A percentile compares a stretch with the other conserved stretches of the same genome.
These are phyloP conservation scores for Drosophila biarmipes DNA, from an alignment of 1,140 invertebrate genomes.

Conservation along the genomic window DNA sequence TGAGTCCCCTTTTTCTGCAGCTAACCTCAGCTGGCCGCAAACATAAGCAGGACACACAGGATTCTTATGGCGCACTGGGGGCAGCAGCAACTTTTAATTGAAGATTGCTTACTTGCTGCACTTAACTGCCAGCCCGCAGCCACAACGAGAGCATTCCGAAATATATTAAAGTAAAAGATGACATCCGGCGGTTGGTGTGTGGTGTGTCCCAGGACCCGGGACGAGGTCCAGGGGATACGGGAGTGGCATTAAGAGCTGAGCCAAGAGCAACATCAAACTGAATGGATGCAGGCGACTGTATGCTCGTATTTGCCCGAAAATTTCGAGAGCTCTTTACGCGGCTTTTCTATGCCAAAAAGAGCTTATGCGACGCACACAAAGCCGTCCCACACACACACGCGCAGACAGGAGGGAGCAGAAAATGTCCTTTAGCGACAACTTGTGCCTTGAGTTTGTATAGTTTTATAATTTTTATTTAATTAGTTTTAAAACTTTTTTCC, in stretches of 20 bases:
- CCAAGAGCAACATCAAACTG: slow-evolving; percentile 54
- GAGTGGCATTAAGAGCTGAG: slow-evolving; percentile 50
- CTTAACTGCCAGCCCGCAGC: slow-evolving; percentile 32
- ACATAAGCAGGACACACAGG: slow-evolving; percentile 21
- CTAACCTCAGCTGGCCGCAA: slow-evolving; percentile 28
- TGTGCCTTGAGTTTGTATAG: slow-evolving; percentile 76
- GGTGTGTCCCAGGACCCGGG: slow-evolving; percentile 6
- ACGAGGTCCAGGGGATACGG: neutral
- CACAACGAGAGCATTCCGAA: slow-evolving; percentile 41
- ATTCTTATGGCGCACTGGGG: slow-evolving; percentile 5
- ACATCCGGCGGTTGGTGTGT: slow-evolving; percentile 49
- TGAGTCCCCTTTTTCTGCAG: neutral
- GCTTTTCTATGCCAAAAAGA: slow-evolving; percentile 49
- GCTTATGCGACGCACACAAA: slow-evolving; percentile 50
- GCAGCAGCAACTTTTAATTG: slow-evolving; percentile 73
- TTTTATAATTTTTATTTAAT: slow-evolving; percentile 84
- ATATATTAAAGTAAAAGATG: slow-evolving; percentile 72
- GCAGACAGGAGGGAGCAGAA: slow-evolving; percentile 17
- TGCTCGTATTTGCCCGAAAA: slow-evolving; percentile 69
- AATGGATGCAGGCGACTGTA: slow-evolving; percentile 71
- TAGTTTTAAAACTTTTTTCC: slow-evolving; percentile 80
- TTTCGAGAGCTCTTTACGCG: slow-evolving; percentile 66
- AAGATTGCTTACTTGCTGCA: slow-evolving; percentile 68
- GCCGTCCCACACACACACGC: slow-evolving; percentile 16
- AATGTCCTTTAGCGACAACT: slow-evolving; percentile 68